A percentile compares a stretch with the other conserved stretches of the same genome.
These are phyloP conservation scores for Trichogramma pretiosum DNA, from an alignment of 1,140 invertebrate species.

Conservation along the genomic window DNA sequence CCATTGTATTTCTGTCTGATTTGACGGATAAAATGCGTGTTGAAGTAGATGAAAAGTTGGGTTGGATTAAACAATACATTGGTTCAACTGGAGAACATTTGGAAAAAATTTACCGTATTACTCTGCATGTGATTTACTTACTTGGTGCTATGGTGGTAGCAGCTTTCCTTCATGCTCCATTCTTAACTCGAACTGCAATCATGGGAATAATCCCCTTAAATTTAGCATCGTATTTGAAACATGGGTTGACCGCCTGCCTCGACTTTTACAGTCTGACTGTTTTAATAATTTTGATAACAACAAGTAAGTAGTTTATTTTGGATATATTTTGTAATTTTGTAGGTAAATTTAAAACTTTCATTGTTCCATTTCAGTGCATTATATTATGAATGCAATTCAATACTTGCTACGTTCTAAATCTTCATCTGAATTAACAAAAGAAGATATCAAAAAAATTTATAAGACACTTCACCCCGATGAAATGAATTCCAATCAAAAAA, in stretches of 20 bases:
- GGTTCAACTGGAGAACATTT: constrained; percentile 45
- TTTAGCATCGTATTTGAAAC: constrained; percentile 35
- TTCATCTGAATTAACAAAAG: constrained; percentile 3
- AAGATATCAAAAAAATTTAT: constrained; percentile 1
- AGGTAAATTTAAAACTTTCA: constrained; percentile 5
- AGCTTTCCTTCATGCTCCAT: constrained; percentile 36
- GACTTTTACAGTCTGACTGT: constrained; percentile 37
- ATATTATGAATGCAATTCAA: constrained; percentile 30
- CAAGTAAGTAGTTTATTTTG: constrained; percentile 27
- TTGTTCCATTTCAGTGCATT: constrained; percentile 32
- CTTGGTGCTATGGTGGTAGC: constrained; percentile 37
- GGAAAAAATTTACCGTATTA: constrained; percentile 28
- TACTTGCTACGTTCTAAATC: constrained; percentile 20
- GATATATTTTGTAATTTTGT: constrained; percentile 8
- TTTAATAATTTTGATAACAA: constrained; percentile 37
- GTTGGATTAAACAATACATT: constrained; percentile 50
- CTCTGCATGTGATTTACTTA: constrained; percentile 32
- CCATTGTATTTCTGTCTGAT: constrained; percentile 47
- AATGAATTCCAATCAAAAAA: too few relatives aligned
- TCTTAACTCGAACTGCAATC: constrained; percentile 32
- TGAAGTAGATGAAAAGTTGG: constrained; percentile 48
- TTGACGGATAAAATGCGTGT: constrained; percentile 45
- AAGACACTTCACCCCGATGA: constrained; percentile 3
- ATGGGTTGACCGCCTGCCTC: constrained; percentile 32
- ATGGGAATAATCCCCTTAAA: constrained; percentile 38